A percentile compares a stretch with the other conserved stretches of the same genome.
Evolutionary conservation across 2,113 vertebrate genomes (phyloP).

Genomic region (Dasyprocta punctata): DNA sequence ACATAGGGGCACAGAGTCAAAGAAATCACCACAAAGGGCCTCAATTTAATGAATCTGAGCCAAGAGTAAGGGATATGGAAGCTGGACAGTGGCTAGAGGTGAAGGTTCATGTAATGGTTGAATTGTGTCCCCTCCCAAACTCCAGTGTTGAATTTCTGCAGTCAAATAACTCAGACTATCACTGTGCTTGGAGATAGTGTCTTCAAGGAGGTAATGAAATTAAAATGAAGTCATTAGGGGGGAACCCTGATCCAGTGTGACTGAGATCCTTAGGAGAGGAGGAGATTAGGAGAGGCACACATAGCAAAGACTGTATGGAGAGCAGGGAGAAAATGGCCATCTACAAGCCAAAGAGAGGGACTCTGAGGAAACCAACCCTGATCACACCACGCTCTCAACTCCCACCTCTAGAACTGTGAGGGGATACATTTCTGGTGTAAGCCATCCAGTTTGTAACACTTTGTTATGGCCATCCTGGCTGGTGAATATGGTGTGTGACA

Average conservation of each 20-base stretch:
- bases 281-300: not conserved
- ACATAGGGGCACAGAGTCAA: not conserved
- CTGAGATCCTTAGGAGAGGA: not conserved
- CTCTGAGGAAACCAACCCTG: not conserved
- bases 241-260: not conserved
- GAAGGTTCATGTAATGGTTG: not conserved
- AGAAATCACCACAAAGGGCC: not conserved
- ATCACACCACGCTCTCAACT: not conserved
- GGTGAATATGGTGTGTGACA: rapidly evolving
- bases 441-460: rapidly evolving
- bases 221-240: not conserved
- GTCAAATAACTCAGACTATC: not conserved
- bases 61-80: not conserved
- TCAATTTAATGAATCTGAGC: not conserved
- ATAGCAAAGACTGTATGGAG: not conserved
- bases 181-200: not conserved
- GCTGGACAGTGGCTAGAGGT: not conserved
- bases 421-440: not conserved
- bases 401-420: not conserved
- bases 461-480: not conserved
- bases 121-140: not conserved
- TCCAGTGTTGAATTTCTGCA: not conserved
- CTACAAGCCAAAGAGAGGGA: not conserved
- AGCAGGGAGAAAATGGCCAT: rapidly evolving
- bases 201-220: not conserved